phyloP scores from a whole-genome alignment of 2,113 vertebrate species.

The Steatornis caripensis region DNA sequence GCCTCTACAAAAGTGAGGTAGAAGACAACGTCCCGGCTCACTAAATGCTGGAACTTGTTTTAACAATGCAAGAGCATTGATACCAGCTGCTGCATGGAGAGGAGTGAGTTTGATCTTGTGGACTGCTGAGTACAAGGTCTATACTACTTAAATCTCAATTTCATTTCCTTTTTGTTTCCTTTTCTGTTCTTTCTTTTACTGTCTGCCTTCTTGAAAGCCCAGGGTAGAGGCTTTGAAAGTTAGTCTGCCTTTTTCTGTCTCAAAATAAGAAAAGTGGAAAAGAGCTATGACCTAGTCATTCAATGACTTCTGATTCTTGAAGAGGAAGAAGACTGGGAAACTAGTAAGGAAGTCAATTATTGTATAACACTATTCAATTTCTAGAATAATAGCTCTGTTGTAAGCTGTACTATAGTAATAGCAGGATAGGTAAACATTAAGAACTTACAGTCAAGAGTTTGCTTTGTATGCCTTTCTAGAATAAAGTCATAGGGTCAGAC shows the following conservation, averaged over 20 bases:
- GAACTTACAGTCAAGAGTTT: not conserved
- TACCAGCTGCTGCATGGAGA: not conserved
- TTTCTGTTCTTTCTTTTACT: slow-evolving; percentile 6
- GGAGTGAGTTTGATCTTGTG: not conserved
- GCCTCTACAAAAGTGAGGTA: not conserved
- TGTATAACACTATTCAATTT: not conserved
- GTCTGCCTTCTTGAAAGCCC: not conserved
- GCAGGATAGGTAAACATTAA: not conserved
- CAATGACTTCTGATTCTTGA: not conserved
- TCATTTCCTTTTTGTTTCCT: slow-evolving; percentile 29
- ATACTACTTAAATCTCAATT: slow-evolving; percentile 22
- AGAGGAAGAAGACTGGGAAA: slow-evolving; percentile 1
- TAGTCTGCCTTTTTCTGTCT: slow-evolving; percentile 9
- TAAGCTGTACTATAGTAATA: not conserved
- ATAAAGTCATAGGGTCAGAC: not conserved
- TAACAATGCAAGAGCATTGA: not conserved
- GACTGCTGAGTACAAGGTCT: not conserved
- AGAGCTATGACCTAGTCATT: not conserved
- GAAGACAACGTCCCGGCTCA: not conserved
- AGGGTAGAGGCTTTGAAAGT: not conserved
- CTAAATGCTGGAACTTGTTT: slow-evolving; percentile 6
- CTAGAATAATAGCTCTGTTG: slow-evolving; percentile 4
- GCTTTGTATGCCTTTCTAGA: not conserved
- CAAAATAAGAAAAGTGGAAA: not conserved
- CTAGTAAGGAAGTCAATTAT: not conserved